A percentile compares a stretch with the other conserved stretches of the same genome.
phyloP scores from a whole-genome alignment of 2,888 invertebrate genomes.

The Amphipoea oculea region DNA sequence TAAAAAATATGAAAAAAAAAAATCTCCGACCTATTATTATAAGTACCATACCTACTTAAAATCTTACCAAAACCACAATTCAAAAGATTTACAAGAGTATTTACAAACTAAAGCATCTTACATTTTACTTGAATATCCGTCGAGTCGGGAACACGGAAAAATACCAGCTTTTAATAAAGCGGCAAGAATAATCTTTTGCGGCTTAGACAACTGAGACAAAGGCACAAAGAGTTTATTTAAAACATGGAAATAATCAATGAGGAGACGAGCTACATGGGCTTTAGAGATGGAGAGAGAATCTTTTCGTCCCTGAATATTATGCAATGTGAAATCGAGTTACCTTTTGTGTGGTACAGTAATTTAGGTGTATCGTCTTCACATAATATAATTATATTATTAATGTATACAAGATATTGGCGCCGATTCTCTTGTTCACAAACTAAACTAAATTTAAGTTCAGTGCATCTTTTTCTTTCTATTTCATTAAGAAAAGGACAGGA shows the following conservation, averaged over 20 bases:
- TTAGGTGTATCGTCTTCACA: no score
- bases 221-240: slow-evolving; percentile 72
- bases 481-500: no score
- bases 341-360: no score
- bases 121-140: slow-evolving; percentile 45
- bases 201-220: slow-evolving; percentile 71
- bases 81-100: slow-evolving; percentile 17
- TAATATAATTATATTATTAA: no score
- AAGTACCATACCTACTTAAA: background rate
- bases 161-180: slow-evolving; percentile 67
- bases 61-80: background rate
- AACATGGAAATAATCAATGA: slow-evolving; percentile 75
- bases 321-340: background rate
- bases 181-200: slow-evolving; percentile 67
- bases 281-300: slow-evolving; percentile 26
- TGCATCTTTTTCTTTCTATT: no score
- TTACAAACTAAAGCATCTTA: slow-evolving; percentile 30
- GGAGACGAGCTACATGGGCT: slow-evolving; percentile 37
- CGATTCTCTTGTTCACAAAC: no score
- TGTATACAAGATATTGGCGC: no score
- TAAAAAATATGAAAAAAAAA: no score
- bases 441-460: no score
- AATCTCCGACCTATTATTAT: no score
- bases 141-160: slow-evolving; percentile 52
- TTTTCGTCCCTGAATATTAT: slow-evolving; percentile 5